Evolutionary conservation across 2,888 invertebrate species (phyloP).

Genomic region (Neoaliturus tenellus): DNA sequence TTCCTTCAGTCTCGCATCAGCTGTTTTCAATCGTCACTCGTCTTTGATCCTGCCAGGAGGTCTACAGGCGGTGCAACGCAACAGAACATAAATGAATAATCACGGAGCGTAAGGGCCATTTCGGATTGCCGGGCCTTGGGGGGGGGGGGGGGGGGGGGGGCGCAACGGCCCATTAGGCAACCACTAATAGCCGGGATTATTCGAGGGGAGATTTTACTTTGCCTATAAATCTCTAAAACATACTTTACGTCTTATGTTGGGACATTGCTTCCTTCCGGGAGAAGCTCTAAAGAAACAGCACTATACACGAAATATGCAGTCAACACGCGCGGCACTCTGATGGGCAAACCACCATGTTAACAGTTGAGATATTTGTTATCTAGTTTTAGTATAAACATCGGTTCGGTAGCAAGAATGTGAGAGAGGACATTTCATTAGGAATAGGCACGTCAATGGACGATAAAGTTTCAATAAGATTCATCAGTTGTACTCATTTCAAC

Average conservation of each 20-base stretch:
- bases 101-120: conserved; percentile 31
- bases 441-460: too few relatives aligned
- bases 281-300: neutral
- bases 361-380: too few relatives aligned
- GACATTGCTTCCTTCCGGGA: conserved; percentile 10
- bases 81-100: conserved; percentile 48
- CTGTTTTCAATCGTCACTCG: conserved; percentile 15
- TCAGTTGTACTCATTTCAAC: too few relatives aligned
- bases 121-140: neutral
- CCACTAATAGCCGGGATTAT: conserved; percentile 48
- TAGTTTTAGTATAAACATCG: too few relatives aligned
- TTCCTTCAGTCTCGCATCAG: conserved; percentile 26
- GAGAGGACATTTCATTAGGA: too few relatives aligned
- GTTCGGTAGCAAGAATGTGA: too few relatives aligned
- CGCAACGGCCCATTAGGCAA: conserved; percentile 20
- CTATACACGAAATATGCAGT: too few relatives aligned
- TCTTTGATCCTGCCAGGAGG: conserved; percentile 31
- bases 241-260: conserved; percentile 28
- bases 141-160: conserved; percentile 1
- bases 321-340: too few relatives aligned
- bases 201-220: conserved; percentile 24
- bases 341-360: too few relatives aligned
- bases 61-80: neutral
- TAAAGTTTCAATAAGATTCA: too few relatives aligned
- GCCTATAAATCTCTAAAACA: conserved; percentile 25